Percentiles rank a stretch among this genome's conserved stretches.
Evolutionary conservation across 2,797 vertebrate species (phyloP).

Genomic region (Semotilus atromaculatus): DNA sequence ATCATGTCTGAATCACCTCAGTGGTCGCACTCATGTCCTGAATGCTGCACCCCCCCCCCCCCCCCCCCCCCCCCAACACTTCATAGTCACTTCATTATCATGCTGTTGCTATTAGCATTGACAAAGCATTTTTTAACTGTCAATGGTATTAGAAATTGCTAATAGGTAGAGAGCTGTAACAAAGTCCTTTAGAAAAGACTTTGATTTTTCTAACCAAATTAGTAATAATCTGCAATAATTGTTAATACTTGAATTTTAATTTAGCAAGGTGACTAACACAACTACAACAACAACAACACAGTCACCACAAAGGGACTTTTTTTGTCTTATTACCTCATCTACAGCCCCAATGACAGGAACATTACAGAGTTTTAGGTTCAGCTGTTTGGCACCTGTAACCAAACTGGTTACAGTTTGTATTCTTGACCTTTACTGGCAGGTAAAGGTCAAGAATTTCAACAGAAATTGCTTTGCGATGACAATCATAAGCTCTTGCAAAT

Average conservation of each 20-base stretch:
- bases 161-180: background rate
- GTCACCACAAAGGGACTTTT: slow-evolving; percentile 37
- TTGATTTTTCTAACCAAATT: background rate
- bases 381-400: background rate
- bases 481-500: background rate
- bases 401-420: no score
- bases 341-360: slow-evolving; percentile 12
- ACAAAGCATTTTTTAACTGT: background rate
- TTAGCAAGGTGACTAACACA: background rate
- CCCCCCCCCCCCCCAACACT: background rate
- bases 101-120: background rate
- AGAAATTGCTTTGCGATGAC: background rate
- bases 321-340: slow-evolving; percentile 24
- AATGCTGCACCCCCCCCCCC: background rate
- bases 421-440: no score
- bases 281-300: background rate
- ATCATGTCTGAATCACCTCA: slow-evolving; percentile 21
- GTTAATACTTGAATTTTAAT: background rate
- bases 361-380: slow-evolving; percentile 29
- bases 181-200: background rate
- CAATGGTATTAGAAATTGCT: background rate
- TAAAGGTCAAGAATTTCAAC: background rate
- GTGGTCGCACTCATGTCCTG: background rate
- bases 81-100: background rate
- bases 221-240: background rate